A percentile compares a stretch with the other conserved stretches of the same genome.
Conservation (phyloP, 2,888 invertebrate species). For the Dasysyrphus tricinctus region DNA sequence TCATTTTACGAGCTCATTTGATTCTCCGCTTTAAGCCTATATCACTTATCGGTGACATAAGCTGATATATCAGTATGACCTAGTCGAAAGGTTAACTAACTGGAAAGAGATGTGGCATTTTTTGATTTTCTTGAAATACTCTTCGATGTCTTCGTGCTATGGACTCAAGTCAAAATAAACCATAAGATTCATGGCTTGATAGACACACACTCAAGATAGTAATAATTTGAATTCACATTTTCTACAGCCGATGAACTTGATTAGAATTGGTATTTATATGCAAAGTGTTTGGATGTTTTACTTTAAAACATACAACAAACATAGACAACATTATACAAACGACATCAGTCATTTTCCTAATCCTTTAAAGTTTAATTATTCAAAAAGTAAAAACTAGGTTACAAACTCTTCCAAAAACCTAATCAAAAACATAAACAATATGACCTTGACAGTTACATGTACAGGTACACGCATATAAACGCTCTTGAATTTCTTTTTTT, state of each 20-base stretch:
- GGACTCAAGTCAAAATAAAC: not conserved
- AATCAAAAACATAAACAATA: too few relatives aligned
- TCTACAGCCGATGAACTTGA: not conserved
- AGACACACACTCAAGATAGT: slow-evolving; percentile 3
- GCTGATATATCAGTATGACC: slow-evolving; percentile 38
- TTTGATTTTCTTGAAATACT: slow-evolving; percentile 14
- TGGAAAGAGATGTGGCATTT: slow-evolving; percentile 22
- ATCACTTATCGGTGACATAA: slow-evolving; percentile 21
- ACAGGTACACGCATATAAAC: too few relatives aligned
- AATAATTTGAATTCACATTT: not conserved
- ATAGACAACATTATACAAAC: too few relatives aligned
- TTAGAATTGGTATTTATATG: not conserved
- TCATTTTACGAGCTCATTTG: not conserved
- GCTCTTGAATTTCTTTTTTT: not conserved
- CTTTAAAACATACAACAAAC: too few relatives aligned
- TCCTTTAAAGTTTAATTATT: too few relatives aligned
- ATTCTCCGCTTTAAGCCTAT: not conserved
- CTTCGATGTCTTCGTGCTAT: slow-evolving; percentile 9
- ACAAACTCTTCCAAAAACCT: too few relatives aligned
- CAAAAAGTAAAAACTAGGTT: too few relatives aligned
- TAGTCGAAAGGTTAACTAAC: slow-evolving; percentile 42
- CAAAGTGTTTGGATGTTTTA: not conserved
- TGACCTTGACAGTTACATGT: too few relatives aligned
- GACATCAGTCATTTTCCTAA: too few relatives aligned
- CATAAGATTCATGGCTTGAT: not conserved